A percentile compares a stretch with the other conserved stretches of the same genome.
Conservation (phyloP, 2,797 vertebrate species). For the Falco berigora region DNA sequence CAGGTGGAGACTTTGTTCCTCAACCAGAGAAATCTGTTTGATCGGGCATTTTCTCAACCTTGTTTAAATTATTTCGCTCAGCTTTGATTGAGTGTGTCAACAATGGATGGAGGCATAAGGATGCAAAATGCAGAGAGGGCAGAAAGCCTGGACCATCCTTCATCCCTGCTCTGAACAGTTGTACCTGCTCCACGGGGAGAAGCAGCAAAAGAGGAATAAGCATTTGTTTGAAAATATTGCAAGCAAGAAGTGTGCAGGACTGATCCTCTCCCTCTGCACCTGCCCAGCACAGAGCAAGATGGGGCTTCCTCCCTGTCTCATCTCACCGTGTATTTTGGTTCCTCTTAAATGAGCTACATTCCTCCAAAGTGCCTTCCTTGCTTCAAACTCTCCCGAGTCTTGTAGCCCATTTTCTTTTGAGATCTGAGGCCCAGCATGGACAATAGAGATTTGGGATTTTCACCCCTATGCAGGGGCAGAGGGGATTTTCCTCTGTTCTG, state of each 20-base stretch:
- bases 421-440: background rate
- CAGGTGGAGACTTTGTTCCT: background rate
- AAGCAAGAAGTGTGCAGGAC: background rate
- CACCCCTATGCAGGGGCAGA: background rate
- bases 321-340: background rate
- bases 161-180: background rate
- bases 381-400: background rate
- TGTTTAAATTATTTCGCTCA: background rate
- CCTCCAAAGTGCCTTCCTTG: background rate
- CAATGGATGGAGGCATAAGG: rapidly evolving
- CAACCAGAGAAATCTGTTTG: background rate
- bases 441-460: background rate
- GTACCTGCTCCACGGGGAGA: background rate
- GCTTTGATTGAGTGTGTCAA: background rate
- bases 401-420: background rate
- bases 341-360: background rate
- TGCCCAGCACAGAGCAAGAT: background rate
- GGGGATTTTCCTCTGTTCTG: background rate
- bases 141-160: background rate
- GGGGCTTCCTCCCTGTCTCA: background rate
- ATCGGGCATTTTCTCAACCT: background rate
- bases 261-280: background rate
- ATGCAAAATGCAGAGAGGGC: background rate
- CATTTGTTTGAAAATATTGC: background rate
- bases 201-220: background rate